These are phyloP conservation scores for Patagioenas fasciata DNA, from an alignment of 2,113 vertebrate genomes.

Conservation along the genomic window DNA sequence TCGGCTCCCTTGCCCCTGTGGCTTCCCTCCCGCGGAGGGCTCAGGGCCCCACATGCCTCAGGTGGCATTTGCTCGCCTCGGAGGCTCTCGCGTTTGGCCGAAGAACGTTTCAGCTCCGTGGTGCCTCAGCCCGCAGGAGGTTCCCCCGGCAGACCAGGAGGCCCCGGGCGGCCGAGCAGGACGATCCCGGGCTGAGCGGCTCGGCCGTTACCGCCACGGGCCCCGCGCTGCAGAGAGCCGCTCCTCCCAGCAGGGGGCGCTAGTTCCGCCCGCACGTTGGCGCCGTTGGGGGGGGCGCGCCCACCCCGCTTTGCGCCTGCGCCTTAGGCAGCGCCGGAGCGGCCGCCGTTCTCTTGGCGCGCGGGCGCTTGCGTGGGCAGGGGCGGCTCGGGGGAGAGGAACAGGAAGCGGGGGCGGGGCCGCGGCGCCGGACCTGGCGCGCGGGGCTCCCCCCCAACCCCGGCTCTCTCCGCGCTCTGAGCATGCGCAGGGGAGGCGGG, in stretches of 20 bases:
- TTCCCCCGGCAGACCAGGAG: too few species aligned
- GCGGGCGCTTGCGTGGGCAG: not conserved
- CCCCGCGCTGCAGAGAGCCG: not conserved
- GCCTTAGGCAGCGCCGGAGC: not conserved
- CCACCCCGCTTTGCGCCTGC: not conserved
- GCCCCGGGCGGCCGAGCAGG: not conserved
- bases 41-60: too few species aligned
- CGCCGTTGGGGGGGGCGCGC: not conserved
- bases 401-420: not conserved
- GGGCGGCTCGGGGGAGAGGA: not conserved
- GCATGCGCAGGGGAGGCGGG: not conserved
- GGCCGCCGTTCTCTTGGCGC: not conserved
- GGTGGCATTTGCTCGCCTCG: accelerated
- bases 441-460: too few species aligned
- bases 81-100: not conserved
- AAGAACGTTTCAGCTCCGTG: accelerated
- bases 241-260: not conserved
- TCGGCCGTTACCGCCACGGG: too few species aligned
- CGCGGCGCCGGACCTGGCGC: not conserved
- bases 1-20: not conserved
- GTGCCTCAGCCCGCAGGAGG: not conserved
- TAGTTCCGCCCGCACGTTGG: accelerated
- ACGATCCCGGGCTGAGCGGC: not conserved
- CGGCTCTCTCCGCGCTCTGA: not conserved
- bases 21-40: not conserved